Base-by-base conservation (phyloP, 2,113 vertebrate species). In the Lepisosteus osseus region DNA sequence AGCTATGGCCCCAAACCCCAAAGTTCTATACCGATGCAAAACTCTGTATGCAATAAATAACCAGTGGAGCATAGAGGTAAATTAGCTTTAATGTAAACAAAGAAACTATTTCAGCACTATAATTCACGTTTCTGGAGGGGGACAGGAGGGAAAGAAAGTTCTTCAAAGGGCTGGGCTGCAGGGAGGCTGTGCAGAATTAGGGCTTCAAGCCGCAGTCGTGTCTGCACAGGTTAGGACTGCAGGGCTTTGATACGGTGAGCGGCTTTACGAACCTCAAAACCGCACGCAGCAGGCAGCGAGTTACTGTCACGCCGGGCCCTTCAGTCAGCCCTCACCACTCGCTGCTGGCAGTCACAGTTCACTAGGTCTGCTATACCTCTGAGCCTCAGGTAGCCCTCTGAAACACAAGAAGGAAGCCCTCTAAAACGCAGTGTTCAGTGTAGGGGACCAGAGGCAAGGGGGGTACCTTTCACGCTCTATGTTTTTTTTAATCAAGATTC, bases 261-360 rank as follows among this genome's bases (percentile, higher is more conserved):
- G 17, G 17, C 17, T 64, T 64, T 42, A 64, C 17, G 40, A 1
- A 40, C 7, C 62, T 29, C n/a, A 5, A 15, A 4, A 44, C 45
- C 1, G 68, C 17, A 69, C 67, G 17, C 42, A 56, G n/a, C 41
- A 44, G 55, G 68, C 54, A 64, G 8, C 68, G 5, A 6, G 68
- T 57, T 61, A 11, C 56, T 11, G 7, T 69, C 55, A 57, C 12
- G 43, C 55, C 57, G 54, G 17, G 15, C 62, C 3, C 17, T 17
- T 11, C 17, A 64, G 62, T 64, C 62, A 69, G 45, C 7, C 70
- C 17, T 72, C 42, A 7, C 42, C 61, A 41, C 54, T 54, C n/a
- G 40, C 29, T 72, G 70, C 70, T 65, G 44, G 45, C 54, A 62
- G 61, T 11, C 54, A 43, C 3, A 54, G 47, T 40, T n/a, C 45